phyloP scores from a whole-genome alignment of 1,140 invertebrate species.

The Drosophila gunungcola region DNA sequence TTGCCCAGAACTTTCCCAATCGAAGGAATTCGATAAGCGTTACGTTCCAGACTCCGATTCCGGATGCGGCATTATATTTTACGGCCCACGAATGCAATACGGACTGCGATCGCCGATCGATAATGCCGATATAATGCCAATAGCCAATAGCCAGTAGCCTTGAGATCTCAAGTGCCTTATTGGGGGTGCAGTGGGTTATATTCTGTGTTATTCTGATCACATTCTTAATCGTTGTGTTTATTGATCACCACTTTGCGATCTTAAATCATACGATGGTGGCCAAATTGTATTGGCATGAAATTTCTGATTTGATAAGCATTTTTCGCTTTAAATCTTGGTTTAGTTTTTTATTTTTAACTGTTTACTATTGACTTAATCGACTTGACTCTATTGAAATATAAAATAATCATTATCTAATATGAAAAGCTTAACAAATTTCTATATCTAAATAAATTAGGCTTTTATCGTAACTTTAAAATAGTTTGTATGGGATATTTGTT shows the following conservation, averaged over 20 bases:
- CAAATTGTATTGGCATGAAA: neutral
- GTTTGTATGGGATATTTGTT: too few species aligned
- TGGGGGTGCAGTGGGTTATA: neutral
- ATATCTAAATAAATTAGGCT: too few species aligned
- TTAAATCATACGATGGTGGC: neutral
- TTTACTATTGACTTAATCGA: too few species aligned
- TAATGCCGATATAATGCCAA: neutral
- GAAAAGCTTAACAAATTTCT: too few species aligned
- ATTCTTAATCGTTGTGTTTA: neutral
- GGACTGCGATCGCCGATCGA: constrained; percentile 15
- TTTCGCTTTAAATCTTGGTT: too few species aligned
- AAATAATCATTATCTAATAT: too few species aligned
- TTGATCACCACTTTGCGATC: neutral
- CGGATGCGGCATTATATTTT: constrained; percentile 20
- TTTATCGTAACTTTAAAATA: too few species aligned
- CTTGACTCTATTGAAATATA: too few species aligned
- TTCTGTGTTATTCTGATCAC: neutral
- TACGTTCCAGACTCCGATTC: constrained; percentile 25
- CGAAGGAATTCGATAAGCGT: constrained; percentile 29
- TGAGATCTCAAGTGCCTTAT: constrained; percentile 16
- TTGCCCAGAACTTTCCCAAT: constrained; percentile 31
- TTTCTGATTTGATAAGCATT: too few species aligned
- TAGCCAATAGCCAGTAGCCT: constrained; percentile 5
- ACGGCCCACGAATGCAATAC: neutral
- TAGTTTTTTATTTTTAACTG: too few species aligned